These are phyloP conservation scores for Troglohyphantes excavatus DNA, from an alignment of 2,888 invertebrate species.

Conservation along the genomic window DNA sequence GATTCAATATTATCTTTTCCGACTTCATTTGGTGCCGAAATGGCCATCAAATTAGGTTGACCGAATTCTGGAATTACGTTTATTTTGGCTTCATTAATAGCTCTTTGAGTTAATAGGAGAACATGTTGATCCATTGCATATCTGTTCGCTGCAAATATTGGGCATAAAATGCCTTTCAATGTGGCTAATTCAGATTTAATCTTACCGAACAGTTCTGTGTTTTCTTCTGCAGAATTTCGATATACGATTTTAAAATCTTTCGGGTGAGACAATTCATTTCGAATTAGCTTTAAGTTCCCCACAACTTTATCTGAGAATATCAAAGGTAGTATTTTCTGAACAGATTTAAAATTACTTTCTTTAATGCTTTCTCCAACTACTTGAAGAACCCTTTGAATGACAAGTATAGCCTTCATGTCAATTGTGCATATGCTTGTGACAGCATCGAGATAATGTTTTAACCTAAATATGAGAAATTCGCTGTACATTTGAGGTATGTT, in stretches of 20 bases:
- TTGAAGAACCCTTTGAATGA: constrained; percentile 51
- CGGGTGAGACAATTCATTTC: constrained; percentile 27
- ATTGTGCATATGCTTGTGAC: background rate
- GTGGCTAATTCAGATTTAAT: constrained; percentile 9
- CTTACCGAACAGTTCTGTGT: constrained; percentile 5
- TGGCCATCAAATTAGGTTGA: background rate
- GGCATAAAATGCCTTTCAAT: background rate
- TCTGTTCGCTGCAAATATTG: background rate
- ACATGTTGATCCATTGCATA: background rate
- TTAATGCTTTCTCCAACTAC: constrained; percentile 51
- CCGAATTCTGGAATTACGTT: background rate
- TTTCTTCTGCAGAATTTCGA: constrained; percentile 10
- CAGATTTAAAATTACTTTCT: constrained; percentile 35
- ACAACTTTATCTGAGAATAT: constrained; percentile 6
- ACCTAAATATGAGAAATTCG: constrained; percentile 3
- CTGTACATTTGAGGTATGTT: constrained; percentile 33
- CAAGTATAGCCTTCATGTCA: constrained; percentile 24
- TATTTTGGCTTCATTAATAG: background rate
- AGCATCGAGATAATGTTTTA: constrained; percentile 32
- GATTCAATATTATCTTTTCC: background rate
- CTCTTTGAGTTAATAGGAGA: background rate
- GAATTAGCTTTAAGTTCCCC: background rate
- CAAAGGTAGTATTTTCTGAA: constrained; percentile 26
- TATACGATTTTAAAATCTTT: background rate
- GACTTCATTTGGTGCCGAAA: background rate